phyloP scores from a whole-genome alignment of 2,113 vertebrate species.

The Castor canadensis region DNA sequence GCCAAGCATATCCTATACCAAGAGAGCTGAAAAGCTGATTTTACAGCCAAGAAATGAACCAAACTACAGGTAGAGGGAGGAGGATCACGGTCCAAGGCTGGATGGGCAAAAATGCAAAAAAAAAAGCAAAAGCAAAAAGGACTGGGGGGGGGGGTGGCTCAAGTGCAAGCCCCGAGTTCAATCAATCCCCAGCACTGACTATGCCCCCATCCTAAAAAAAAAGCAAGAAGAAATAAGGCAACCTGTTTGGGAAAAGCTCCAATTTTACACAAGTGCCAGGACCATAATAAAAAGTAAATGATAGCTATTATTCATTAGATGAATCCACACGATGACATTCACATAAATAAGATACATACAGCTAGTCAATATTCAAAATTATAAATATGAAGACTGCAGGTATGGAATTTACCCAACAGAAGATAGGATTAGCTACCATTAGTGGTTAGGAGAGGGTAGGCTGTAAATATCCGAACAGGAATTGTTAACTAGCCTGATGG shows the following conservation, averaged over 20 bases:
- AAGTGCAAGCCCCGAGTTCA: too few relatives aligned
- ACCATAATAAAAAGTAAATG: background rate
- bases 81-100: background rate
- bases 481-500: background rate
- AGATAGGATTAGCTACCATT: background rate
- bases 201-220: too few relatives aligned
- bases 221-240: background rate
- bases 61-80: too few relatives aligned
- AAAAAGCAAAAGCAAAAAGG: background rate
- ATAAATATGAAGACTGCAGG: background rate
- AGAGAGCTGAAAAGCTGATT: background rate
- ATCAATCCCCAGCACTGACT: too few relatives aligned
- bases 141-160: background rate
- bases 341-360: background rate
- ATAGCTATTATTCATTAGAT: background rate
- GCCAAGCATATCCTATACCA: background rate
- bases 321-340: background rate
- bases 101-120: too few relatives aligned
- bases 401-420: background rate
- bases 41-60: background rate
- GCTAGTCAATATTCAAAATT: background rate
- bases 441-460: background rate
- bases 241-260: background rate
- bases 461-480: background rate
- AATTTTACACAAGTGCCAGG: background rate